Evolutionary conservation across 1,140 invertebrate species (phyloP).

Genomic region (Pogonomyrmex californicus): DNA sequence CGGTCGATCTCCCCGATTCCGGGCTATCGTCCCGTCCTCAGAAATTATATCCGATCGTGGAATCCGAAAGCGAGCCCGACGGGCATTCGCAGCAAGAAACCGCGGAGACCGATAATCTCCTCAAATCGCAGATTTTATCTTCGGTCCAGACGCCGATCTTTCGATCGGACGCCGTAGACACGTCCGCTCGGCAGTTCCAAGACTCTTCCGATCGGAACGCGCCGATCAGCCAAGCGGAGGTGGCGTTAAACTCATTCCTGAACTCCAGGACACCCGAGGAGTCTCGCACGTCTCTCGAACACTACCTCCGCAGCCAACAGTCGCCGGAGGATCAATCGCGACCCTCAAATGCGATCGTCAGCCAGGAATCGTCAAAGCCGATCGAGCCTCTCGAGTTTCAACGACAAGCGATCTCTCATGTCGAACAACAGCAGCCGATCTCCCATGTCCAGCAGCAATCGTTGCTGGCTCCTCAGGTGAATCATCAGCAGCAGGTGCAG

Average conservation of each 20-base stretch:
- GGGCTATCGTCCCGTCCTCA: conserved; percentile 5
- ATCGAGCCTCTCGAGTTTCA: conserved; percentile 4
- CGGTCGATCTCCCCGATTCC: background rate
- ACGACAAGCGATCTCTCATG: background rate
- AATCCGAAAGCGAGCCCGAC: background rate
- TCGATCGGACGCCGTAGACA: background rate
- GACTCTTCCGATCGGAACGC: background rate
- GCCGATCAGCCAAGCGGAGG: conserved; percentile 4
- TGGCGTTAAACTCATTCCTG: conserved; percentile 68
- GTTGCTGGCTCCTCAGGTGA: background rate
- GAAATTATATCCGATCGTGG: conserved; percentile 26
- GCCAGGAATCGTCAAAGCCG: background rate
- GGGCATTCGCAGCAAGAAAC: background rate
- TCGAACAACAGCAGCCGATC: background rate
- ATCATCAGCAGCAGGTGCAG: conserved; percentile 43
- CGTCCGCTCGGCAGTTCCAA: conserved; percentile 29
- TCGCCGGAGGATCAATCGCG: background rate
- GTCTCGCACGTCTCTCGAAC: conserved; percentile 80
- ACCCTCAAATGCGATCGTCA: background rate
- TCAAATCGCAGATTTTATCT: background rate
- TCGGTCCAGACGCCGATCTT: background rate
- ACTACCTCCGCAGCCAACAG: conserved; percentile 74
- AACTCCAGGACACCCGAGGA: conserved; percentile 83
- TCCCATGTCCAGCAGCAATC: conserved; percentile 17
- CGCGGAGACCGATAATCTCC: background rate